Percentiles rank a stretch among this genome's conserved stretches.
Evolutionary conservation across 2,797 vertebrate genomes (phyloP).

Genomic region (Nasua narica): DNA sequence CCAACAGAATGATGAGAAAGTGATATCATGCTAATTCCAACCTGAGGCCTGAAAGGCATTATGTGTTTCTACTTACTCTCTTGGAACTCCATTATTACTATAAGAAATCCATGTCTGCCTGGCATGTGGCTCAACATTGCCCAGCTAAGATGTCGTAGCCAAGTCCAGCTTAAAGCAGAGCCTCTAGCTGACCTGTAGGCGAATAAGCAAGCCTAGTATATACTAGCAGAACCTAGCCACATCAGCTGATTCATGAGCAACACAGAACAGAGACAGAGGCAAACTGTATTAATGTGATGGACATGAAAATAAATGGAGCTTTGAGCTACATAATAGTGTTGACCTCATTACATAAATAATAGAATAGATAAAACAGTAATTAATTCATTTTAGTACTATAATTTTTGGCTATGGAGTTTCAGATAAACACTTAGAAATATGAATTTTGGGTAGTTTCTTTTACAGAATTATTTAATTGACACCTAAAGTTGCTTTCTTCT

Average conservation of each 20-base stretch:
- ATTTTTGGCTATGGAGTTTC: neutral
- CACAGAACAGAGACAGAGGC: neutral
- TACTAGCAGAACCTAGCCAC: neutral
- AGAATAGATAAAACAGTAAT: neutral
- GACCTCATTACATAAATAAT: neutral
- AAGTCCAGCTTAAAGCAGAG: neutral
- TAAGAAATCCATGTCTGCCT: neutral
- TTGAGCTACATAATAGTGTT: neutral
- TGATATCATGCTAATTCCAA: neutral
- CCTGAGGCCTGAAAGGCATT: neutral
- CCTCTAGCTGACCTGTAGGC: neutral
- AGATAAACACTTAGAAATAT: neutral
- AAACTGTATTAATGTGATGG: neutral
- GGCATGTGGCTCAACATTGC: fast-evolving
- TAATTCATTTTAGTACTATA: neutral
- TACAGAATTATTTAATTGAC: neutral
- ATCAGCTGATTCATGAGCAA: too few relatives aligned
- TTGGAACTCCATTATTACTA: neutral
- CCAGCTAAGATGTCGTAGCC: neutral
- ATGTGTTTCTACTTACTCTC: neutral
- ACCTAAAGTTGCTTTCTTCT: neutral
- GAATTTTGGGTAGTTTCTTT: neutral
- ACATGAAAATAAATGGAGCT: neutral
- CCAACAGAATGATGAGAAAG: neutral
- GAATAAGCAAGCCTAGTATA: neutral